These are phyloP conservation scores for Bolinopsis microptera DNA, from an alignment of 37 sponge, comb jelly and placozoan species.

Conservation along the genomic window DNA sequence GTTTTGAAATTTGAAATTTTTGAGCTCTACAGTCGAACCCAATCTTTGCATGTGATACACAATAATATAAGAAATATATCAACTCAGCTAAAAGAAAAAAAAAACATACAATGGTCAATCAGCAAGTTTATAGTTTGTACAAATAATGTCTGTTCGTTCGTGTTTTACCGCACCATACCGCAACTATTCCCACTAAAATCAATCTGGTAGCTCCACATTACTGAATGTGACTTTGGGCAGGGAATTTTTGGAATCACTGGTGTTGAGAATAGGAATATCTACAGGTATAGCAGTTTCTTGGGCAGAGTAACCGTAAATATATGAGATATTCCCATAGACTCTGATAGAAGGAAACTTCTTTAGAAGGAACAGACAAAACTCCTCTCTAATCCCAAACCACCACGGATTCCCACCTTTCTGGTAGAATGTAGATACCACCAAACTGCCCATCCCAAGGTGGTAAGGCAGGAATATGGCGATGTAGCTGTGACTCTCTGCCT, in stretches of 20 bases:
- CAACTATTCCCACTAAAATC: too few relatives aligned
- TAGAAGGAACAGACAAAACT: conserved; percentile 50
- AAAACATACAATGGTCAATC: too few relatives aligned
- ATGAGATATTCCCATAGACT: conserved; percentile 58
- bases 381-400: conserved; percentile 63
- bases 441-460: conserved; percentile 27
- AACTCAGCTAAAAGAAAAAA: too few relatives aligned
- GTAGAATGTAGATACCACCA: conserved; percentile 58
- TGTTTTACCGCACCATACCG: too few relatives aligned
- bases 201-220: conserved; percentile 47
- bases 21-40: too few relatives aligned
- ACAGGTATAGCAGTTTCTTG: conserved; percentile 27
- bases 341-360: conserved; percentile 56
- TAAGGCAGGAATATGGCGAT: conserved; percentile 51
- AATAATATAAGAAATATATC: too few relatives aligned
- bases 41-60: too few relatives aligned
- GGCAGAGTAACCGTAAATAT: background rate
- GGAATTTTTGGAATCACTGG: conserved; percentile 45
- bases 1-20: too few relatives aligned
- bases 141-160: too few relatives aligned
- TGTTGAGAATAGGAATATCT: conserved; percentile 1
- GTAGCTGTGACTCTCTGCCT: background rate
- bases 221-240: conserved; percentile 52
- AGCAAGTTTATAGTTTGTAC: too few relatives aligned
- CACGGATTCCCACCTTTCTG: conserved; percentile 63